Conservation (phyloP, 1,140 invertebrate species). For the Zaprionus nigranus region DNA sequence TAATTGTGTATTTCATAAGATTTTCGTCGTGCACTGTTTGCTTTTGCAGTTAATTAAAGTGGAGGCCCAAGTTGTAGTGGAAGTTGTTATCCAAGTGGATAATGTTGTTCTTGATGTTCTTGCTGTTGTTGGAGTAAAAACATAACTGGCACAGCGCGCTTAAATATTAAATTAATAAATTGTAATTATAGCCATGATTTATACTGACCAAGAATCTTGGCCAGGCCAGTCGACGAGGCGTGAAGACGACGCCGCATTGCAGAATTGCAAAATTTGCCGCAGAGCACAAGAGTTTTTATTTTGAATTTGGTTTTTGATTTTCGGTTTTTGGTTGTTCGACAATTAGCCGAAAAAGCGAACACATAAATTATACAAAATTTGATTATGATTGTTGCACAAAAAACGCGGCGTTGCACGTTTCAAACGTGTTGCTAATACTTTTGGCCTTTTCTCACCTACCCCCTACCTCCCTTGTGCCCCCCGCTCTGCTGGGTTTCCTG, state of each 20-base stretch:
- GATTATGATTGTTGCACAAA: constrained; percentile 35
- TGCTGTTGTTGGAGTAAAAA: constrained; percentile 25
- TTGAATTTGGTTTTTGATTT: constrained; percentile 26
- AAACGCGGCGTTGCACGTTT: not conserved
- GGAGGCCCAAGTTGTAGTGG: constrained; percentile 15
- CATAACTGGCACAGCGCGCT: constrained; percentile 63
- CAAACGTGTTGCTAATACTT: constrained; percentile 37
- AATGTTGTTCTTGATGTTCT: constrained; percentile 16
- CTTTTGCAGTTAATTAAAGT: constrained; percentile 74
- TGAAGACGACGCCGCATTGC: constrained; percentile 50
- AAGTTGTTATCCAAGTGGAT: constrained; percentile 1
- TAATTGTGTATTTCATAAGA: constrained; percentile 76
- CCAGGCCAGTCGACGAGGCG: constrained; percentile 61
- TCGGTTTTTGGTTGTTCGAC: constrained; percentile 25
- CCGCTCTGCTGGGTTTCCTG: constrained; percentile 51
- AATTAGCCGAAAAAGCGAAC: constrained; percentile 53
- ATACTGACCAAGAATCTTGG: constrained; percentile 75
- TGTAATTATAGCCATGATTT: constrained; percentile 72
- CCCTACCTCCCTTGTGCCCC: constrained; percentile 22
- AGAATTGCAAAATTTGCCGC: constrained; percentile 63
- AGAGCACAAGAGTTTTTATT: not conserved
- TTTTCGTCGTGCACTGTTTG: constrained; percentile 74
- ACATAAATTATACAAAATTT: constrained; percentile 65
- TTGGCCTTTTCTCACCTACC: constrained; percentile 31
- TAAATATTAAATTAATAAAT: constrained; percentile 79